Base-by-base conservation (phyloP, 2,888 invertebrate species). In the Sarcophaga rosellei region DNA sequence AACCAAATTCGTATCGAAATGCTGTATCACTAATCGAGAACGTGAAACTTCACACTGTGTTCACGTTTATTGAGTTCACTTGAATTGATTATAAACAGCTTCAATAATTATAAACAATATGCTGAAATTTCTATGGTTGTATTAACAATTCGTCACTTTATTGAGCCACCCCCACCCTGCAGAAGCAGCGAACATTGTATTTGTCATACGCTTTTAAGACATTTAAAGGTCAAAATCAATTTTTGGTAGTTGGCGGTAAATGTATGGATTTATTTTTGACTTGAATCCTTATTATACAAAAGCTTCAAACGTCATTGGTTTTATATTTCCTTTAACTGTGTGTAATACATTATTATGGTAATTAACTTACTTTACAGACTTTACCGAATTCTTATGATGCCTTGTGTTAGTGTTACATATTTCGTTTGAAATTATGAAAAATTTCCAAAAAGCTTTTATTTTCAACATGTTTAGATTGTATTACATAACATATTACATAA, bases 191-290 rank as follows among this genome's bases (percentile, higher is more conserved):
- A 17, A 66, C 57, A 59, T 65, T 76, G 66, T 6, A n/a, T 47
- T 63, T 63, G 35, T 35, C 15, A 5, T 4, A 35, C 63, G 21
- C 35, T 35, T 35, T 10, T 75, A 81, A 63, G 75, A 21, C 81
- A 3, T 81, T 76, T 81, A 70, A 76, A 81, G 81, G 81, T 81
- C 75, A 76, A 70, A 62, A 57, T 57, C 6, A 63, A 4, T 17
- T 74, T 61, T 53, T 3, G 21, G 45, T 0, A 11, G 35, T 59
- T 70, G 81, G 44, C 57, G 63, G 25, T n/a, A 70, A 63, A 59
- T 23, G 44, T 69, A 81, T 76, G 23, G 53, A 81, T 74, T 74
- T 63, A 45, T 83, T 82, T 81, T 88, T 89, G 53, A 17, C 53
- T 17, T 53, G 53, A 53, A 53, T 53, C 53, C 53, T 53, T 53